Evolutionary conservation across 2,797 vertebrate species (phyloP).

Genomic region (Sebastes elongatus): DNA sequence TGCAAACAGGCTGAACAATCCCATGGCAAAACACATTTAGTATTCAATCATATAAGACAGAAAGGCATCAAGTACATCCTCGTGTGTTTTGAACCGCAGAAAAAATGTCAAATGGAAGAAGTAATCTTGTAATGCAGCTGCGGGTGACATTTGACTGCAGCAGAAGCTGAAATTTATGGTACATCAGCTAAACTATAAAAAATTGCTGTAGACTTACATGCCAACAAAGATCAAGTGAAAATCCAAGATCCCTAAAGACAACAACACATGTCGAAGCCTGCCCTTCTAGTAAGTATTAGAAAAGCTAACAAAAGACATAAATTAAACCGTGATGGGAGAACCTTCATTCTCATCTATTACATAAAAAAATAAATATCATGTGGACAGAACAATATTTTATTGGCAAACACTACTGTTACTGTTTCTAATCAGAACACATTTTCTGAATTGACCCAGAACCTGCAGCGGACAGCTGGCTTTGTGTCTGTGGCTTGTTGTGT

Average conservation of each 20-base stretch:
- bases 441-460: slow-evolving; percentile 26
- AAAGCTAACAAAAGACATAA: not conserved
- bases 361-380: not conserved
- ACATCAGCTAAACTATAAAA: not conserved
- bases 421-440: slow-evolving; percentile 30
- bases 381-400: not conserved
- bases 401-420: not conserved
- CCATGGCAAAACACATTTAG: not conserved
- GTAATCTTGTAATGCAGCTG: not conserved
- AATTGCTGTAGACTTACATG: not conserved
- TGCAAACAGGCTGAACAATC: not conserved
- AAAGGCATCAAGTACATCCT: not conserved
- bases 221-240: not conserved
- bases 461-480: slow-evolving; percentile 63
- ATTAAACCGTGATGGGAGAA: not conserved
- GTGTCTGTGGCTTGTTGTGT: slow-evolving; percentile 48
- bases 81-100: not conserved
- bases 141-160: not conserved
- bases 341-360: not conserved
- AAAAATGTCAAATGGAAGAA: not conserved
- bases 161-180: not conserved
- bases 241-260: not conserved
- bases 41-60: not conserved
- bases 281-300: not conserved
- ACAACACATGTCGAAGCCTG: not conserved